These are phyloP conservation scores for Cryptosula pallasiana DNA, from an alignment of 2,888 invertebrate genomes.

Conservation along the genomic window DNA sequence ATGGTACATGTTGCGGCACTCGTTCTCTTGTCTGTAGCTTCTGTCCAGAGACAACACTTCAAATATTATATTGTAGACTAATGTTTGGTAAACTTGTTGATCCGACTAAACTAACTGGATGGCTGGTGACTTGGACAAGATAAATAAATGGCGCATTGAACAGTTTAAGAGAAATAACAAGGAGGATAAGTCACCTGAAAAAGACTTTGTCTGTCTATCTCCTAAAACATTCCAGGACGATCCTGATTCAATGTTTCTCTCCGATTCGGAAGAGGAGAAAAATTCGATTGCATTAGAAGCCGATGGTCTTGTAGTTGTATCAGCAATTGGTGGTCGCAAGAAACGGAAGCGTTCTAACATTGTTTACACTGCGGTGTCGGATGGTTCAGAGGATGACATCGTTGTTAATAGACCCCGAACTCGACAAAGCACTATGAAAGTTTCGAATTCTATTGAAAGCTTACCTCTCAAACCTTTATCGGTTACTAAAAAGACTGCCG, in stretches of 20 bases:
- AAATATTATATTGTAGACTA: no score
- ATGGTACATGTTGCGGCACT: no score
- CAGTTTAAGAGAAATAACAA: neutral
- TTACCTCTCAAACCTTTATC: neutral
- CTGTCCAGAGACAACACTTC: no score
- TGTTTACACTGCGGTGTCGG: neutral
- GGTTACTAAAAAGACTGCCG: conserved; percentile 1
- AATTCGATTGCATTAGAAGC: neutral
- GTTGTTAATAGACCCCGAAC: neutral
- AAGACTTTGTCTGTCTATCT: conserved; percentile 3
- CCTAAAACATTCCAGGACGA: neutral
- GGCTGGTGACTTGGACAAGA: neutral
- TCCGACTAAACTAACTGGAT: no score
- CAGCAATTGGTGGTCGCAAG: neutral
- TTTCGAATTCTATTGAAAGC: neutral
- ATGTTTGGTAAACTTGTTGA: no score
- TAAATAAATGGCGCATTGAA: conserved; percentile 1
- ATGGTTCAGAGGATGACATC: neutral
- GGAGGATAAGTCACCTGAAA: neutral
- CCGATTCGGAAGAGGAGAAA: conserved; percentile 4
- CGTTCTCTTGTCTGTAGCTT: no score
- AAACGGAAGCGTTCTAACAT: neutral
- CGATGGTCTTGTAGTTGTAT: neutral
- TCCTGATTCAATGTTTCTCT: neutral
- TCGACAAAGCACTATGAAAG: neutral